Evolutionary conservation across 2,888 invertebrate genomes (phyloP), one percentile per base, ranked within the genome.

Genomic region (Nemapogon koenigi): DNA sequence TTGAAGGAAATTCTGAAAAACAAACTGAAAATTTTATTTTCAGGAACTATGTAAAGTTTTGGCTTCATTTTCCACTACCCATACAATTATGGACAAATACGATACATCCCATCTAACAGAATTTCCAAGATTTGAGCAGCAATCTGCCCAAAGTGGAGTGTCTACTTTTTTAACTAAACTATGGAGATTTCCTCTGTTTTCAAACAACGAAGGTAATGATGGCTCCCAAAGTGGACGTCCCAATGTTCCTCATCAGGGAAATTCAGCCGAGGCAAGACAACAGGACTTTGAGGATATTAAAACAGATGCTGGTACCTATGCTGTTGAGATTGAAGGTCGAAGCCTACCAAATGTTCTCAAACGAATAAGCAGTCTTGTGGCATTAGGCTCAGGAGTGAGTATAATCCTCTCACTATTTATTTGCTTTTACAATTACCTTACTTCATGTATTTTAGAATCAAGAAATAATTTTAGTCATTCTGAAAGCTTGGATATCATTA

Each of bases 281-380:
- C 55, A 54, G 39, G 63, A 65, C 17, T 51, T 50, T 43, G 64
- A 66, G 8, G 61, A 60, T 41, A 44, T 51, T 6, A 68, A 67
- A 47, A 52, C 68, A 1, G 79, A 66, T 46, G 60, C 57, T 28
- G 70, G 56, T 8, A 59, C 58, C 13, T 79, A 80, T 28, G 76
- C 85, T 13, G 84, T 85, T 38, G 80, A 83, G 29, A 71, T 76
- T 11, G 89, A 89, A 61, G 89, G 87, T n/a, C 81, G 90, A 41
- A 91, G 89, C 59, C 81, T 94, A 51, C 88, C 90, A 1, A 94
- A 91, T 78, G 93, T 96, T 43, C 72, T 96, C 14, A 89, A 87
- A 53, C 83, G 94, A 49, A 92, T 96, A 35, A 91, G 92, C 55
- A 94, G 89, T 62, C 85, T 95, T 35, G 81, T 94, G 30, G 94